Evolutionary conservation across 2,797 vertebrate species (phyloP), one percentile per base, ranked within the genome.

Genomic region (Enteromius afrohamiltoni): DNA sequence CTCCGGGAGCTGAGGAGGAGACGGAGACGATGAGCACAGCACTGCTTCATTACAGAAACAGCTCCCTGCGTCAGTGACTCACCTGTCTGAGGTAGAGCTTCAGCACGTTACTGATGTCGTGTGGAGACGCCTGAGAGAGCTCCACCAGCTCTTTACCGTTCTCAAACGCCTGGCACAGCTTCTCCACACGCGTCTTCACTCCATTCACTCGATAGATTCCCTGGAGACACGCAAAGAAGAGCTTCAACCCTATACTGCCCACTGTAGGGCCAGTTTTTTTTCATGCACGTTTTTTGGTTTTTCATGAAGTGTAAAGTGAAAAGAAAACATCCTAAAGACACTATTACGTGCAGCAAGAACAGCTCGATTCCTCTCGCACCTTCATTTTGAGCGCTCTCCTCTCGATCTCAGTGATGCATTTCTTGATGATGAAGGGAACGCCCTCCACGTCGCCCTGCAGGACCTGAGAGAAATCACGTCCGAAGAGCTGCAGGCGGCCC

Each of bases 81-180:
- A 98, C 98, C 97, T 99, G 98, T 84, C 98, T 92, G 89, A 99
- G 95, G 92, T 99, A 99, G 74, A 99, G 97, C 83, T 99, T 99
- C 83, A 99, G 90, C 29, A 99, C 97, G 0, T 99, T 99, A 94
- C 98, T 98, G 89, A 99, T 97, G 88, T 99, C 98, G 0, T 99
- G 98, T 0, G 98, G 97, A 0, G 96, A 96, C 21, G 97, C 97
- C 92, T 99, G 97, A 0, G 97, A 98, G 71, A 99, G 92, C 88
- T 99, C 98, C 71, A 99, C 98, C 90, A 99, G 93, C 87, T 99
- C 98, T 83, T 98, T 97, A 42, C 97, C 97, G 0, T 97, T 97
- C 92, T 99, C 98, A 84, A 99, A 98, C 0, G 97, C 97, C 92
- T 99, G 98, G 88, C 98, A 99, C 76, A 99, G 93, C 91, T 99